Evolutionary conservation across 1,140 invertebrate genomes (phyloP).

Genomic region (Pseudoatta argentina): DNA sequence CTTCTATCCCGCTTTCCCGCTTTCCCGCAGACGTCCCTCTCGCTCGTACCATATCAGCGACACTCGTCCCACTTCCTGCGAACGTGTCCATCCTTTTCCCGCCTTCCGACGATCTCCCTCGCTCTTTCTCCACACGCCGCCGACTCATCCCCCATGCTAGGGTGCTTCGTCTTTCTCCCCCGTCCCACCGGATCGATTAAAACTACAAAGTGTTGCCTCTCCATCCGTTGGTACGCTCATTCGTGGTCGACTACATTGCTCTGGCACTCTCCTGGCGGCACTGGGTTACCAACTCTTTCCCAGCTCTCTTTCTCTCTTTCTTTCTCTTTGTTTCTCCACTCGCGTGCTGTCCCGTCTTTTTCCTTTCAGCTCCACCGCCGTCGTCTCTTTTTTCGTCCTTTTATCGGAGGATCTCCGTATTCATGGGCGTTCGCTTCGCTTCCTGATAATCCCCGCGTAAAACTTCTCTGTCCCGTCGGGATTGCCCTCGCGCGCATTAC

Average conservation of each 20-base stretch:
- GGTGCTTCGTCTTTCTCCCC: conserved; percentile 77
- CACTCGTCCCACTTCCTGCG: conserved; percentile 67
- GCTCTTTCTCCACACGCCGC: conserved; percentile 60
- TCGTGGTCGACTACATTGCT: conserved; percentile 83
- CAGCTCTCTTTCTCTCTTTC: conserved; percentile 42
- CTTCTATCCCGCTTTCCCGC: conserved; percentile 64
- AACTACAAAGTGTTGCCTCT: conserved; percentile 84
- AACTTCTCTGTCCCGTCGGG: conserved; percentile 76
- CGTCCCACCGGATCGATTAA: conserved; percentile 84
- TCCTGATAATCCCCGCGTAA: conserved; percentile 81
- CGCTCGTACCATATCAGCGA: conserved; percentile 62
- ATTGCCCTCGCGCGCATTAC: conserved; percentile 75
- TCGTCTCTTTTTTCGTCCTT: conserved; percentile 66
- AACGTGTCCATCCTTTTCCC: conserved; percentile 66
- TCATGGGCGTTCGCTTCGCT: conserved; percentile 78
- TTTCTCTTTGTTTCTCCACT: conserved; percentile 47
- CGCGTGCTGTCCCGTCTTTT: conserved; percentile 54
- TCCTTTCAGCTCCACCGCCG: conserved; percentile 59
- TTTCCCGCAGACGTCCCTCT: conserved; percentile 67
- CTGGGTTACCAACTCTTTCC: conserved; percentile 82
- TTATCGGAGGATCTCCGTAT: conserved; percentile 79
- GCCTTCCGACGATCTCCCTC: conserved; percentile 61
- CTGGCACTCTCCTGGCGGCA: conserved; percentile 76
- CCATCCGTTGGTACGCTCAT: conserved; percentile 81
- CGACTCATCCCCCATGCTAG: conserved; percentile 65